Evolutionary conservation across 1,140 invertebrate species (phyloP).

Genomic region (Sycobia sp.): DNA sequence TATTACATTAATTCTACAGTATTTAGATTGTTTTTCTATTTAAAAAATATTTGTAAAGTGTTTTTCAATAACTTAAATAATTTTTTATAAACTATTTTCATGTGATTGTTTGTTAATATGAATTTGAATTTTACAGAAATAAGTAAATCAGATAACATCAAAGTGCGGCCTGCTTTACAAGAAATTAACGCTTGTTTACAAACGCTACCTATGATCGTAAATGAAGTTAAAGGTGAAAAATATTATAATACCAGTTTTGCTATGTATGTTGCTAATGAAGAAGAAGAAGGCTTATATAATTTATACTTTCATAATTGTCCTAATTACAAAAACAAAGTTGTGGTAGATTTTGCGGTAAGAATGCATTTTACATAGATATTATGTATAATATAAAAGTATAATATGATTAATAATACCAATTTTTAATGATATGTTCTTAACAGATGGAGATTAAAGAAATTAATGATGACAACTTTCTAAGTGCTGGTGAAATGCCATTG

Average conservation of each 20-base stretch:
- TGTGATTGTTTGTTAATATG: not conserved
- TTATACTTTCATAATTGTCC: conserved; percentile 95
- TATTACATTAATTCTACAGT: not conserved
- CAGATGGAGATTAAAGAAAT: conserved; percentile 85
- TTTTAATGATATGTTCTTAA: conserved; percentile 40
- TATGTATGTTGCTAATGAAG: conserved; percentile 76
- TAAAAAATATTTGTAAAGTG: not conserved
- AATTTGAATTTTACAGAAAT: conserved; percentile 34
- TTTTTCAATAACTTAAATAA: no score
- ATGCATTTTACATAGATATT: not conserved
- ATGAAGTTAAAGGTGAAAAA: conserved; percentile 44
- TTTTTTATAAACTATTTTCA: not conserved
- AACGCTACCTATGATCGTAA: conserved; percentile 48
- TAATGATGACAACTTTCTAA: conserved; percentile 87
- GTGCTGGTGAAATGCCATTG: conserved; percentile 96
- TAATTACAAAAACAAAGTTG: conserved; percentile 66
- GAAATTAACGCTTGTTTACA: conserved; percentile 43
- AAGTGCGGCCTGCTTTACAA: not conserved
- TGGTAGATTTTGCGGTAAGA: conserved; percentile 71
- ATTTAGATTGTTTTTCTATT: not conserved
- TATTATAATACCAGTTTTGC: conserved; percentile 68
- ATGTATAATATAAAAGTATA: no score
- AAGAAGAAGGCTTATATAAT: conserved; percentile 93
- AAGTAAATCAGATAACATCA: no score
- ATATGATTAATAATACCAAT: no score